These are phyloP conservation scores for Brachyptera putata DNA, from an alignment of 2,888 invertebrate species.

Conservation along the genomic window DNA sequence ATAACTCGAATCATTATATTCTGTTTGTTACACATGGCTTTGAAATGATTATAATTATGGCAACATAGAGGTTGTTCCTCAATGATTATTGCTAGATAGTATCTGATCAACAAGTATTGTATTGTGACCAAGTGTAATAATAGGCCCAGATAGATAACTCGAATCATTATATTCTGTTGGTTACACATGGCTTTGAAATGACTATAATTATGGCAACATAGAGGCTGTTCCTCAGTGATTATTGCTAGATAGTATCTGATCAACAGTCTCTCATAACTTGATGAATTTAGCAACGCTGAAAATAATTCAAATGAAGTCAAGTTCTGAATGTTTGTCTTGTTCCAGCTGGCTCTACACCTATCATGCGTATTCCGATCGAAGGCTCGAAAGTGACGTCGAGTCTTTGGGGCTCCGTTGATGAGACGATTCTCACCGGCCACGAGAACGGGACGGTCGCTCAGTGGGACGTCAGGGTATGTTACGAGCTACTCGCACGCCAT, in stretches of 20 bases:
- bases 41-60: no score
- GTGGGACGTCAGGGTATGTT: slow-evolving; percentile 83
- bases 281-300: no score
- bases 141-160: no score
- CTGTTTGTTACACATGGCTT: no score
- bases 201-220: slow-evolving; percentile 17
- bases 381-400: slow-evolving; percentile 86
- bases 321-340: slow-evolving; percentile 28
- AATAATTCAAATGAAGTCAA: no score
- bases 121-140: no score
- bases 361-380: slow-evolving; percentile 72
- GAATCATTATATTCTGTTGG: no score
- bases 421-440: slow-evolving; percentile 87
- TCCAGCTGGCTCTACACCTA: slow-evolving; percentile 61
- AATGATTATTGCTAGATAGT: not conserved
- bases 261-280: no score
- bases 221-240: slow-evolving; percentile 22
- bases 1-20: no score
- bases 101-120: not conserved
- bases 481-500: no score
- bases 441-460: slow-evolving; percentile 89
- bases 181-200: slow-evolving; percentile 15
- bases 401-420: slow-evolving; percentile 92
- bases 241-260: slow-evolving; percentile 32
- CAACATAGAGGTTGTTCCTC: no score